Conservation (phyloP, 1,140 invertebrate species). For the Andrena cerasifolii region DNA sequence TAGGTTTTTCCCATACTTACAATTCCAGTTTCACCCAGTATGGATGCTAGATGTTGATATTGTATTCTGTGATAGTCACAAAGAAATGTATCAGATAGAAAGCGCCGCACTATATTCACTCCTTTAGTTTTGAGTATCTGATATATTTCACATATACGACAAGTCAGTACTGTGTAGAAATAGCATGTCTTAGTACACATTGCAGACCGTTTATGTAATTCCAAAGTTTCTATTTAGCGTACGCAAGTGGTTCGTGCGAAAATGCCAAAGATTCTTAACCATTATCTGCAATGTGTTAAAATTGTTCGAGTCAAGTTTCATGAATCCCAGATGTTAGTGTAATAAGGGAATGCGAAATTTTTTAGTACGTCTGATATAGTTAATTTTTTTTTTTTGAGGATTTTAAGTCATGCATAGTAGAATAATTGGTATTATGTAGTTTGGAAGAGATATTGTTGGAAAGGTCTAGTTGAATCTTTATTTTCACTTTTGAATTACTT, state of each 20-base stretch:
- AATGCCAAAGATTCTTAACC: background rate
- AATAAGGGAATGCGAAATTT: slow-evolving; percentile 21
- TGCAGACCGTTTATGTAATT: slow-evolving; percentile 24
- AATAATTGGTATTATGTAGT: slow-evolving; percentile 24
- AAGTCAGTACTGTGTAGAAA: slow-evolving; percentile 59
- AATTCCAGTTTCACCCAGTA: slow-evolving; percentile 75
- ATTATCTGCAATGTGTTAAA: slow-evolving; percentile 22
- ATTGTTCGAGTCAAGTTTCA: slow-evolving; percentile 9
- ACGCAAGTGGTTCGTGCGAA: background rate
- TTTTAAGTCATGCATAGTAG: slow-evolving; percentile 7
- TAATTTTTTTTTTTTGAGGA: background rate
- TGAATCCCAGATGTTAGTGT: background rate
- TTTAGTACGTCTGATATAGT: background rate
- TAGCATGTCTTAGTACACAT: slow-evolving; percentile 64
- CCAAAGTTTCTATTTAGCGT: background rate
- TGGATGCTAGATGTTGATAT: slow-evolving; percentile 79
- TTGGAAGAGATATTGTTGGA: slow-evolving; percentile 11
- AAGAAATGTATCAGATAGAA: slow-evolving; percentile 55
- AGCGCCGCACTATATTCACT: slow-evolving; percentile 29
- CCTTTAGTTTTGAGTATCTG: slow-evolving; percentile 52
- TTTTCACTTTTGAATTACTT: slow-evolving; percentile 39
- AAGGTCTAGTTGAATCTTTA: slow-evolving; percentile 21
- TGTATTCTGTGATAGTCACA: slow-evolving; percentile 61
- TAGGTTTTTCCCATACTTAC: slow-evolving; percentile 85
- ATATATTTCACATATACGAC: slow-evolving; percentile 55